phyloP scores from a whole-genome alignment of 2,797 vertebrate genomes.

The Pipistrellus pygmaeus region DNA sequence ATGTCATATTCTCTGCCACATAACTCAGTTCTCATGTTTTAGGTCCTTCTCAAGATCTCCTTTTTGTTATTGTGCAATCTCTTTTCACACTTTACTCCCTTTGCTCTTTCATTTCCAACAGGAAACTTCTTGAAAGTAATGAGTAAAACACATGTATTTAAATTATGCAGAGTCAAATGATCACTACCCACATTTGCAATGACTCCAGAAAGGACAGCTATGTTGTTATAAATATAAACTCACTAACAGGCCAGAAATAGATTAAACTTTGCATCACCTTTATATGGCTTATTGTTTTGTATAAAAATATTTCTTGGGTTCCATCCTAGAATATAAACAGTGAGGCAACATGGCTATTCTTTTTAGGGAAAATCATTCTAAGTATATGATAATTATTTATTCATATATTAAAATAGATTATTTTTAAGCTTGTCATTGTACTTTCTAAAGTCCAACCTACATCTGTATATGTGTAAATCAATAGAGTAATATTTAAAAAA shows the following conservation, averaged over 20 bases:
- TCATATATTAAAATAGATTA: background rate
- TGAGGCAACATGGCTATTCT: background rate
- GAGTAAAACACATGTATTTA: slow-evolving; percentile 8
- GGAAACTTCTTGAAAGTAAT: background rate
- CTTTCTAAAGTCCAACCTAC: background rate
- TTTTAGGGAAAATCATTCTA: background rate
- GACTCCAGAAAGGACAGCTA: background rate
- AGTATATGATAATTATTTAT: background rate
- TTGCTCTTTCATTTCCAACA: background rate
- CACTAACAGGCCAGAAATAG: background rate
- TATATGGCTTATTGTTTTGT: background rate
- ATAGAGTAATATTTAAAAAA: background rate
- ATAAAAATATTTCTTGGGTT: background rate
- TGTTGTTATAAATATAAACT: background rate
- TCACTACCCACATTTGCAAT: background rate
- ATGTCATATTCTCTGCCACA: background rate
- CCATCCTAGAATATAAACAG: background rate
- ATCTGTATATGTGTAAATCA: background rate
- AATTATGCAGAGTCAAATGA: background rate
- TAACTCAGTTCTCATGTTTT: background rate
- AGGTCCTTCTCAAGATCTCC: background rate
- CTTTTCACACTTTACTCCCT: background rate
- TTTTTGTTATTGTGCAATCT: background rate
- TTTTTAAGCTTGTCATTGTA: background rate
- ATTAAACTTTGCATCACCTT: background rate